Evolutionary conservation across 2,797 vertebrate species (phyloP).

Genomic region (Neosilurus hyrtlii): DNA sequence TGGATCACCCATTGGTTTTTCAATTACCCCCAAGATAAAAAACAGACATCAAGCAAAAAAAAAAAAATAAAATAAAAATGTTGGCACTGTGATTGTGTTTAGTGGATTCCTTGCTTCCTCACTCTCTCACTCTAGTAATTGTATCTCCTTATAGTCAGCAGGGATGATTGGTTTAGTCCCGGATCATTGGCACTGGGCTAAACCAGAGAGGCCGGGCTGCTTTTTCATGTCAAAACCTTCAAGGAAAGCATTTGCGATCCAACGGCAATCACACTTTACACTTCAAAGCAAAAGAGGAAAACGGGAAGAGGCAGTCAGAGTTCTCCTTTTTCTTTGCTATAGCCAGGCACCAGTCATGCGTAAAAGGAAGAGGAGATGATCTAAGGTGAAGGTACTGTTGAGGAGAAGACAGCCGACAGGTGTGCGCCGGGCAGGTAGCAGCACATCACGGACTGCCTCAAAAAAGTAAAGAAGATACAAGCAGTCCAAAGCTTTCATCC

Average conservation of each 20-base stretch:
- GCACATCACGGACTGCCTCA: slow-evolving; percentile 70
- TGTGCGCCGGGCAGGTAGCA: slow-evolving; percentile 77
- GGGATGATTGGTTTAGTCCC: slow-evolving; percentile 80
- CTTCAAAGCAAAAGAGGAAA: slow-evolving; percentile 77
- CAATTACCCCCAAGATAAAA: slow-evolving; percentile 1
- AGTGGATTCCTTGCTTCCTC: slow-evolving; percentile 57
- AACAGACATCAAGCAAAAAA: neutral
- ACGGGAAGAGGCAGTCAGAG: slow-evolving; percentile 67
- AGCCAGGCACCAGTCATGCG: slow-evolving; percentile 77
- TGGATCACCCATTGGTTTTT: neutral
- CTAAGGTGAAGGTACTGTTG: slow-evolving; percentile 75
- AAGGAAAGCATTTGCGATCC: slow-evolving; percentile 75
- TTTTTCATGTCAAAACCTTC: slow-evolving; percentile 81
- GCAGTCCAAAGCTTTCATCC: slow-evolving; percentile 25
- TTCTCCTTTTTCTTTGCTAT: slow-evolving; percentile 65
- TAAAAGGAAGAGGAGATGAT: slow-evolving; percentile 81
- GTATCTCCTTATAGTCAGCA: slow-evolving; percentile 71
- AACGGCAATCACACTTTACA: slow-evolving; percentile 83
- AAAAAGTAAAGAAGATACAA: slow-evolving; percentile 51
- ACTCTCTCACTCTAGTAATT: slow-evolving; percentile 74
- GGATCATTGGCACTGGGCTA: slow-evolving; percentile 77
- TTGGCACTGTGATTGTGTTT: slow-evolving; percentile 16
- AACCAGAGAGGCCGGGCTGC: slow-evolving; percentile 75
- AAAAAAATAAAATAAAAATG: neutral
- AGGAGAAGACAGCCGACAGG: slow-evolving; percentile 78